Base-by-base conservation (phyloP, 2,888 invertebrate species). In the Argyra leucocephala region DNA sequence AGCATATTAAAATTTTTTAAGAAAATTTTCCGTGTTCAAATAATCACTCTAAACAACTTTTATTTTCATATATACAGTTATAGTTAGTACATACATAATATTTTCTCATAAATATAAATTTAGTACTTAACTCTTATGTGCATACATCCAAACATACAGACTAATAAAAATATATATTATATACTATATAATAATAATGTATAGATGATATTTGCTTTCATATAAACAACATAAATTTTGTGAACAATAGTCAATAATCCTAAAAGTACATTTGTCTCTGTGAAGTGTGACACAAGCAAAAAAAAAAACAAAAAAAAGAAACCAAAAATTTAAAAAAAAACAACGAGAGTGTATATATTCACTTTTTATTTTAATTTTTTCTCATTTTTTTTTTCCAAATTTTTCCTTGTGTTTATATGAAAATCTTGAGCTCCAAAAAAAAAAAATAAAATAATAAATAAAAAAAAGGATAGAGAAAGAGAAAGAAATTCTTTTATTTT, bases 261-360 rank as follows among this genome's bases (percentile, higher is more conserved):
- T 48, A 18, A 48, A 48, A 48, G 48, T 48, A 48, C n/a, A 48
- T 48, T 48, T 48, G 48, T 48, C 48, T 48, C 48, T 48, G 15
- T 48, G 18, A 48, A 48, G 48, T 48, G 48, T 48, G 48, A 48
- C 48, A 48, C 15, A 48, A 48, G 48, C 18, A 48, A 48, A 48
- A n/a, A 48, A 48, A 2, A 31, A 31, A 4, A 31, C 7, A 31
- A 31, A 26, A 26, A 26, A 26, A 26, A 26, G 7, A 26, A 26
- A 26, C 4, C 4, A 26, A 26, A 7, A n/a, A n/a, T n/a, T n/a
- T n/a, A n/a, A n/a, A 26, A 26, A 4, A 26, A 31, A 31, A 31
- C 7, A 7, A 31, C 7, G 12, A 31, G 31, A 10, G 31, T 31
- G 7, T 12, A 31, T 10, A 31, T 3, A 6, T 31, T 31, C 12